Conservation (phyloP, 2,113 vertebrate genomes). For the Tachysurus fulvidraco region DNA sequence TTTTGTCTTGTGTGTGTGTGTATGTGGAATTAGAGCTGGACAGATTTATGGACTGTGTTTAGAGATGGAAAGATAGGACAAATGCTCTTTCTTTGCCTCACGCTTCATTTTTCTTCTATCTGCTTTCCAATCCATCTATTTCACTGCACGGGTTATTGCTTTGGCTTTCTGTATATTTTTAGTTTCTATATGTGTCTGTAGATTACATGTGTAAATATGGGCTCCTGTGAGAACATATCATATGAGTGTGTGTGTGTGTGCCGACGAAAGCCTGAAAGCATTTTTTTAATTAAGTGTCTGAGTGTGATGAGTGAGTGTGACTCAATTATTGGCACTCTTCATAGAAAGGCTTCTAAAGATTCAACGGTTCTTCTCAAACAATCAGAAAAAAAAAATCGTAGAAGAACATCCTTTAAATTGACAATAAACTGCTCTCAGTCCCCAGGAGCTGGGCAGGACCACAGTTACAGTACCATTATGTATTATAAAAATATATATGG, state of each 20-base stretch:
- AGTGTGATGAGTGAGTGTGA: not conserved
- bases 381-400: not conserved
- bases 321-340: not conserved
- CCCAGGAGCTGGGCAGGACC: no score
- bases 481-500: not conserved
- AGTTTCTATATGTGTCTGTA: not conserved
- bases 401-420: not conserved
- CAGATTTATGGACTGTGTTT: not conserved
- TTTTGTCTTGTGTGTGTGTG: conserved; percentile 37
- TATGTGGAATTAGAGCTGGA: not conserved
- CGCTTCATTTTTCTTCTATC: not conserved
- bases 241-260: conserved; percentile 4
- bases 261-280: conserved; percentile 60
- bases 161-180: not conserved
- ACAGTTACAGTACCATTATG: not conserved
- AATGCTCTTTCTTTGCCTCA: not conserved
- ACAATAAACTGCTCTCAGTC: not conserved
- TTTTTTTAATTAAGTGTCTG: conserved; percentile 37
- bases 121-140: not conserved
- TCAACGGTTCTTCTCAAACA: not conserved
- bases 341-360: not conserved
- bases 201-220: not conserved
- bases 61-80: not conserved
- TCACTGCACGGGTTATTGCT: not conserved
- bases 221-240: conserved; percentile 27